phyloP scores from a whole-genome alignment of 2,797 vertebrate species.

The Gadopsis bispinosus region DNA sequence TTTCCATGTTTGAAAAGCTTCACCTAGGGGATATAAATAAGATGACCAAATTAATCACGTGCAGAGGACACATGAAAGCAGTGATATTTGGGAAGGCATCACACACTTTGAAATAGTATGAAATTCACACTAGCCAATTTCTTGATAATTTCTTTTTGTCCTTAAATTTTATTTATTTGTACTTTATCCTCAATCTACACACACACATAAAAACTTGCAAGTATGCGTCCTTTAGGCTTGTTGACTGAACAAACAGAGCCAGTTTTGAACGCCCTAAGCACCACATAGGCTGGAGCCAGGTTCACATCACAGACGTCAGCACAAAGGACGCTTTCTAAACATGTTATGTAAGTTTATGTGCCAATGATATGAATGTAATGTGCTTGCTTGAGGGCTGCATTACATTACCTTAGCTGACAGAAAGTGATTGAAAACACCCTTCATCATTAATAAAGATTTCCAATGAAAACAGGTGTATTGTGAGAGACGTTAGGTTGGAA shows the following conservation, averaged over 20 bases:
- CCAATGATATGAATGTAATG: slow-evolving; percentile 43
- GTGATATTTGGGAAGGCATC: background rate
- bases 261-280: slow-evolving; percentile 72
- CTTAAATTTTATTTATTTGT: background rate
- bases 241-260: slow-evolving; percentile 62
- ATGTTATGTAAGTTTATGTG: slow-evolving; percentile 54
- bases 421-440: slow-evolving; percentile 24
- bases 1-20: slow-evolving; percentile 98
- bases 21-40: slow-evolving; percentile 83
- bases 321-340: slow-evolving; percentile 57
- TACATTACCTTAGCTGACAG: slow-evolving; percentile 39
- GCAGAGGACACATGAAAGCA: background rate
- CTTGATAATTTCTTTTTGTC: background rate
- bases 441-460: slow-evolving; percentile 1
- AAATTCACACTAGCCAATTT: background rate
- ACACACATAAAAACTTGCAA: slow-evolving; percentile 40
- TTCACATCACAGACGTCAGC: slow-evolving; percentile 27
- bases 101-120: background rate
- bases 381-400: slow-evolving; percentile 48
- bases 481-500: background rate
- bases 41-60: slow-evolving; percentile 8
- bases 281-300: slow-evolving; percentile 37
- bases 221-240: slow-evolving; percentile 46
- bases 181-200: background rate
- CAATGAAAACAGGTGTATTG: background rate